Base-by-base conservation (phyloP, 1,140 invertebrate species). In the Choristoneura fumiferana region DNA sequence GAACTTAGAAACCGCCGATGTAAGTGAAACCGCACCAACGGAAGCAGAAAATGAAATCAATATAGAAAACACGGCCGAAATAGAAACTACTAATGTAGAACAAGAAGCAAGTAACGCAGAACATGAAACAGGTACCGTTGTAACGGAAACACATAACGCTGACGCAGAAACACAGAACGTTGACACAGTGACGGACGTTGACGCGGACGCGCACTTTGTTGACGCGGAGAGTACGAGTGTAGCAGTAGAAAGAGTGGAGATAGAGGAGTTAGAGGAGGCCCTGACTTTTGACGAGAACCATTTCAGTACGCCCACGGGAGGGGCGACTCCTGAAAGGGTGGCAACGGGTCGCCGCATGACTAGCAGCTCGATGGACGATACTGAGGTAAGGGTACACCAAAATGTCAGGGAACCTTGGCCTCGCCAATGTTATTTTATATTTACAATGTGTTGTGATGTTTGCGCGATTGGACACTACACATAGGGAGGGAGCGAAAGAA, bases 381-480 rank as follows among this genome's bases (percentile, higher is more conserved):
- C 84, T 15, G 86, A 89, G 86, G 86, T 89, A 87, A 86, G 86
- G 9, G n/a, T n/a, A n/a, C n/a, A n/a, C n/a, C n/a, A n/a, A n/a
- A 37, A 63, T 52, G 67, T 67, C 69, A 60, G 55, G 69, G 71
- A 61, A 8, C 14, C 8, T 18, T 10, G 1, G 17, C 22, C 2
- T 2, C 22, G 22, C 6, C 6, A 3, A 29, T 29, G 22, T 6
- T 2, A 29, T n/a, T n/a, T n/a, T n/a, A n/a, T n/a, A n/a, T n/a
- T n/a, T n/a, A n/a, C n/a, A n/a, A n/a, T n/a, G n/a, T 29, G 22
- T 29, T 29, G 22, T 29, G 22, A 29, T 6, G 22, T 29, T 6
- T 6, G 22, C 22, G 22, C 2, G 22, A 29, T 3, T 2, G 22
- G 22, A n/a, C n/a, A n/a, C n/a, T n/a, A n/a, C n/a, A n/a, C n/a